Conservation (phyloP, 2,888 invertebrate genomes). For the Chelonus formosanus region DNA sequence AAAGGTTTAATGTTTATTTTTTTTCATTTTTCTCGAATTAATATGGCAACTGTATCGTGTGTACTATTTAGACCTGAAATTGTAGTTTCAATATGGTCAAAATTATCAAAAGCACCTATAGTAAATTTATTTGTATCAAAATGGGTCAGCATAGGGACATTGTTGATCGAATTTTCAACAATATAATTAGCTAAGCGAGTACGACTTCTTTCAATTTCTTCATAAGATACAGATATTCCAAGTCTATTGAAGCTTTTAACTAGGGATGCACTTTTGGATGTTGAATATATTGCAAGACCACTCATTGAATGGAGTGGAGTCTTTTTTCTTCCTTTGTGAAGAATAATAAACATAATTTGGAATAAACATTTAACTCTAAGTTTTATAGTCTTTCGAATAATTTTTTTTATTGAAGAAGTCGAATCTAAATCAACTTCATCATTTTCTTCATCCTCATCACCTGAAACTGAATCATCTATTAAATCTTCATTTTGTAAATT, state of each 20-base stretch:
- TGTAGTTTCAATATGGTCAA: slow-evolving; percentile 6
- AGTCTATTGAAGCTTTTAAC: slow-evolving; percentile 32
- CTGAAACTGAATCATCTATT: too few relatives aligned
- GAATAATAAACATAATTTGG: neutral
- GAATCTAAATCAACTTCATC: too few relatives aligned
- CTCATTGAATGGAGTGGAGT: slow-evolving; percentile 10
- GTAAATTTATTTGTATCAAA: slow-evolving; percentile 6
- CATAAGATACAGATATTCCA: slow-evolving; percentile 34
- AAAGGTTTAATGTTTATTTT: too few relatives aligned
- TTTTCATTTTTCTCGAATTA: slow-evolving; percentile 10
- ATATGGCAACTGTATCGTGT: slow-evolving; percentile 10
- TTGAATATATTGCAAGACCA: slow-evolving; percentile 30
- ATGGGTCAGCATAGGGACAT: slow-evolving; percentile 4
- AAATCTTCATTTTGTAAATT: too few relatives aligned
- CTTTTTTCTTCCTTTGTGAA: neutral
- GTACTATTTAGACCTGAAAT: slow-evolving; percentile 8
- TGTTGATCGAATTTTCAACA: neutral
- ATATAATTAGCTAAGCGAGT: slow-evolving; percentile 24
- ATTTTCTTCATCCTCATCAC: too few relatives aligned
- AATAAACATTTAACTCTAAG: slow-evolving; percentile 4
- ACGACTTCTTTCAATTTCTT: slow-evolving; percentile 30
- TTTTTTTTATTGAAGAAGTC: too few relatives aligned
- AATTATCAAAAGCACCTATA: slow-evolving; percentile 9
- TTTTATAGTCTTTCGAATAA: too few relatives aligned
- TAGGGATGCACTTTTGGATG: slow-evolving; percentile 32